Conservation (phyloP, 2,113 vertebrate species). For the Lepisosteus oculatus region DNA sequence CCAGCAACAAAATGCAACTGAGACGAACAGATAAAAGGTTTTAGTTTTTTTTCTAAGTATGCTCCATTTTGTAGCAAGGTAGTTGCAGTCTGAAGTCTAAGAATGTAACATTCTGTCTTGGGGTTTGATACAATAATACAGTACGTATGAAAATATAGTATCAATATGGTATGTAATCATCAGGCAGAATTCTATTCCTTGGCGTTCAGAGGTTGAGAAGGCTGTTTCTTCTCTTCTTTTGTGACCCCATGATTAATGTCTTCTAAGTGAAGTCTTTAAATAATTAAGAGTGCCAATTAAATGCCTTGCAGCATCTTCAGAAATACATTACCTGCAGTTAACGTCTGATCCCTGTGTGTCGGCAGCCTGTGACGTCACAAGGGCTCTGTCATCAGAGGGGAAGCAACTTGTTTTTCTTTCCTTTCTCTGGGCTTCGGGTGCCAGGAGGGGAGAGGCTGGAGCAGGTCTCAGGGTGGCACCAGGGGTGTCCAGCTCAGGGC, state of each 20-base stretch:
- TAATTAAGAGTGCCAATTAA: neutral
- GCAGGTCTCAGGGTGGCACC: too few relatives aligned
- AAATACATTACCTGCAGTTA: too few relatives aligned
- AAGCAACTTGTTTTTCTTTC: too few relatives aligned
- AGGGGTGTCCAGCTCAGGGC: too few relatives aligned
- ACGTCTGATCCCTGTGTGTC: too few relatives aligned
- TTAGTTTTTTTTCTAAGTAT: neutral
- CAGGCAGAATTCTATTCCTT: too few relatives aligned
- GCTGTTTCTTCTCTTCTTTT: neutral
- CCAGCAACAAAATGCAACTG: slow-evolving; percentile 28
- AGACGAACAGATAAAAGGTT: neutral
- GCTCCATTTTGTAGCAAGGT: neutral
- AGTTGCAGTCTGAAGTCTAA: neutral
- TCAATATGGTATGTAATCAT: too few relatives aligned
- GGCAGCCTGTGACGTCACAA: too few relatives aligned
- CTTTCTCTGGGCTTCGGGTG: too few relatives aligned
- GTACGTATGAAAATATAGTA: too few relatives aligned
- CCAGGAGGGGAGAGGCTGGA: too few relatives aligned
- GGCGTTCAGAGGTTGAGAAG: neutral
- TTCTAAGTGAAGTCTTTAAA: neutral
- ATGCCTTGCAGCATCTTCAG: neutral
- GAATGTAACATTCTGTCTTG: neutral
- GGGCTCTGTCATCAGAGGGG: too few relatives aligned
- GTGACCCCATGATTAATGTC: neutral
- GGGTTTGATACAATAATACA: neutral